Conservation (phyloP, 2,113 vertebrate genomes). For the Dicaeum eximium region DNA sequence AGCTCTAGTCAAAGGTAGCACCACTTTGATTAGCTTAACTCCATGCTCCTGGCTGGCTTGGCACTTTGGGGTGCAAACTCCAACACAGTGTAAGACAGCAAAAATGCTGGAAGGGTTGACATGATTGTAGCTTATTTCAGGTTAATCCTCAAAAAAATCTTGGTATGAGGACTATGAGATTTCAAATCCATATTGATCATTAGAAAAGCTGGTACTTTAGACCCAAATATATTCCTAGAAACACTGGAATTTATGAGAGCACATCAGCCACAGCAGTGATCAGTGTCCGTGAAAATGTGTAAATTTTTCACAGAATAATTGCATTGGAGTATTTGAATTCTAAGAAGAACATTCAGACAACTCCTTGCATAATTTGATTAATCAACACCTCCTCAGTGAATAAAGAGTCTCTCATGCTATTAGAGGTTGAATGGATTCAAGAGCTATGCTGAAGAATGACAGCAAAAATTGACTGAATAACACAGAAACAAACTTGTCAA, state of each 20-base stretch:
- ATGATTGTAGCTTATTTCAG: background rate
- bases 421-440: background rate
- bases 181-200: background rate
- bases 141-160: background rate
- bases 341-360: constrained; percentile 21
- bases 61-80: background rate
- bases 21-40: background rate
- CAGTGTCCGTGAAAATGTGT: background rate
- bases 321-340: background rate
- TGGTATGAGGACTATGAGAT: background rate
- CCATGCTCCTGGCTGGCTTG: background rate
- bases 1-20: background rate
- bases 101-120: background rate
- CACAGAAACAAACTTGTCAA: background rate
- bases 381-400: constrained; percentile 29
- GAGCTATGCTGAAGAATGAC: background rate
- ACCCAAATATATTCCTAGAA: background rate
- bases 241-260: background rate
- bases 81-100: background rate
- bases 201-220: background rate
- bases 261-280: background rate
- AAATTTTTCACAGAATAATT: constrained; percentile 9
- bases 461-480: background rate
- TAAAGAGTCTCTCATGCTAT: constrained; percentile 23
- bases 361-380: constrained; percentile 28